phyloP scores from a whole-genome alignment of 1,140 invertebrate species.

The Plodia interpunctella region DNA sequence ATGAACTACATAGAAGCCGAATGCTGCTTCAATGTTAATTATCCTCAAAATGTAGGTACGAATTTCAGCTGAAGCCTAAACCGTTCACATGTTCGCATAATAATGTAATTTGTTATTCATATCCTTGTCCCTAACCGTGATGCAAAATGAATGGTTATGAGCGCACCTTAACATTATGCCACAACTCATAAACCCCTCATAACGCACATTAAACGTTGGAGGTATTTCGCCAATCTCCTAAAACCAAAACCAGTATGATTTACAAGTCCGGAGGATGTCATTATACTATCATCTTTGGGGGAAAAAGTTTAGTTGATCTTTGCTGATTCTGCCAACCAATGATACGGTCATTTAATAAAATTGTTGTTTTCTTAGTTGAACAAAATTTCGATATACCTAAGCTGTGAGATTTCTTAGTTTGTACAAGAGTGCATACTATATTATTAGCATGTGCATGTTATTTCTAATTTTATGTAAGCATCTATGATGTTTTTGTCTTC shows the following conservation, averaged over 20 bases:
- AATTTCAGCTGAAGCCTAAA: slow-evolving; percentile 17
- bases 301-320: too few species aligned
- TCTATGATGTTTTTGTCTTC: not conserved
- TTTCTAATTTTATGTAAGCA: not conserved
- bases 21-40: slow-evolving; percentile 16
- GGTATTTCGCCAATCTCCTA: not conserved
- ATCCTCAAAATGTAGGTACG: slow-evolving; percentile 14
- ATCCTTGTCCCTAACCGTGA: slow-evolving; percentile 9
- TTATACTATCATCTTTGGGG: too few species aligned
- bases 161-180: slow-evolving; percentile 3
- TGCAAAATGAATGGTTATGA: slow-evolving; percentile 18
- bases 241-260: not conserved
- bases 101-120: slow-evolving; percentile 23
- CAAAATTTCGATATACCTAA: too few species aligned
- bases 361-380: too few species aligned
- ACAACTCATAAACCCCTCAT: slow-evolving; percentile 4
- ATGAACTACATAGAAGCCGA: not conserved
- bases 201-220: not conserved
- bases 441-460: not conserved
- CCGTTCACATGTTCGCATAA: slow-evolving; percentile 16
- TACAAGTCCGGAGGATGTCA: not conserved
- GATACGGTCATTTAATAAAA: too few species aligned
- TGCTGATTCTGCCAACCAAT: too few species aligned
- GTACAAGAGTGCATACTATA: too few species aligned
- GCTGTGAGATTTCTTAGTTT: too few species aligned